Evolutionary conservation across 2,888 invertebrate genomes (phyloP), one percentile per base, ranked within the genome.

Genomic region (Linnaemya vulpina): DNA sequence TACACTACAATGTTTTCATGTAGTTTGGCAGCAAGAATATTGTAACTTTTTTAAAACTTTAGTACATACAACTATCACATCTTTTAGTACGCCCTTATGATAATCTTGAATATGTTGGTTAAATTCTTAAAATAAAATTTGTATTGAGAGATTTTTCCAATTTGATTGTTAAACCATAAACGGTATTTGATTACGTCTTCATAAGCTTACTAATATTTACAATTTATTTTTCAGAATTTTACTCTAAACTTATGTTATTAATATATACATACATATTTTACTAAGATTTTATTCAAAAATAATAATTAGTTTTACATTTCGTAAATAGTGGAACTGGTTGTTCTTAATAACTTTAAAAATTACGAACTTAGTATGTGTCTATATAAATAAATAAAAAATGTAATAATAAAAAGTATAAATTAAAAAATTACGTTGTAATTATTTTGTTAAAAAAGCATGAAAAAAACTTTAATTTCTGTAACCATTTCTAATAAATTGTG

Each of bases 281-380:
- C 40, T 55, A 55, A 58, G 8, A 20, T 35, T 46, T 46, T 9
- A 8, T 13, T 25, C 10, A 8, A 17, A 68, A 8, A 76, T 22
- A 25, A 68, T 46, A 58, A 60, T 71, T 38, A 43, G 43, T 78
- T 75, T 74, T 65, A 38, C 38, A 22, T 60, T 62, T 74, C 30
- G 63, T 73, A 77, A 86, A 81, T 73, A 68, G 84, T 84, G 55
- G 84, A 86, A 84, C 82, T 84, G 84, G 77, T 84, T 82, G 76
- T 84, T 82, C 62, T 68, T 84, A 51, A 60, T 79, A 67, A 75
- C 58, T 79, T 75, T 68, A 40, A 70, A 74, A 40, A 35, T 62
- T 40, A 51, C 70, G 40, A 68, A 35, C 71, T 80, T 76, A 76
- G 71, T 73, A 62, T 80, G 62, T 76, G 76, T 80, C 65, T 80